These are phyloP conservation scores for Babyrousa celebensis DNA, from an alignment of 2,797 vertebrate genomes.

Conservation along the genomic window DNA sequence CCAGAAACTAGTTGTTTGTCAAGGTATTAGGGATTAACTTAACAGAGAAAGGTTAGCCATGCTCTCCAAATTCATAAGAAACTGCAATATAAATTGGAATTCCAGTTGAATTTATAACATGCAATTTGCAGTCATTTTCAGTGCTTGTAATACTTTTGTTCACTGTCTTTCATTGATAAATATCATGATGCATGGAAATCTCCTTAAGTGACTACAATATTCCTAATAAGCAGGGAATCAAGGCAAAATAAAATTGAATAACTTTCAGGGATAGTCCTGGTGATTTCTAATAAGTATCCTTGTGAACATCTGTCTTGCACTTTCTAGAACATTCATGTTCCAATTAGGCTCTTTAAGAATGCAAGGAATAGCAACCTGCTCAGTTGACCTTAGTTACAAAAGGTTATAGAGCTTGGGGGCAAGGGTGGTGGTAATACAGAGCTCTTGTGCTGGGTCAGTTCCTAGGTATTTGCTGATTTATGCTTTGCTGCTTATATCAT, in stretches of 20 bases:
- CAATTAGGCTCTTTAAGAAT: background rate
- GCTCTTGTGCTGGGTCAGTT: background rate
- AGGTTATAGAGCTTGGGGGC: background rate
- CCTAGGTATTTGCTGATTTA: background rate
- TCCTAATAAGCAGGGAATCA: background rate
- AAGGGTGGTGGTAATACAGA: background rate
- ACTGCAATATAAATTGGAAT: background rate
- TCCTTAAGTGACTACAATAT: background rate
- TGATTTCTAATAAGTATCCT: background rate
- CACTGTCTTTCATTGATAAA: slow-evolving; percentile 27
- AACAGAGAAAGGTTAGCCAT: background rate
- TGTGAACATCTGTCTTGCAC: background rate
- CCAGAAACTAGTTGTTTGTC: background rate
- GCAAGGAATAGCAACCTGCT: background rate
- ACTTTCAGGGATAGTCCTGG: background rate
- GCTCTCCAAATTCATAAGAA: background rate
- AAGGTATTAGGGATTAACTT: background rate
- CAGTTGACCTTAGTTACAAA: background rate
- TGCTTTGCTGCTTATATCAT: background rate
- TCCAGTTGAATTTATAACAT: background rate
- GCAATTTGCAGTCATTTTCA: background rate
- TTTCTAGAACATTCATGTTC: background rate
- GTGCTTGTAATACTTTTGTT: background rate
- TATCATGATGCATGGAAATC: background rate
- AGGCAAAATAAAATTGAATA: slow-evolving; percentile 6